Percentiles rank a stretch among this genome's conserved stretches.
Conservation (phyloP, 2,888 invertebrate genomes). For the Xestia c-nigrum region DNA sequence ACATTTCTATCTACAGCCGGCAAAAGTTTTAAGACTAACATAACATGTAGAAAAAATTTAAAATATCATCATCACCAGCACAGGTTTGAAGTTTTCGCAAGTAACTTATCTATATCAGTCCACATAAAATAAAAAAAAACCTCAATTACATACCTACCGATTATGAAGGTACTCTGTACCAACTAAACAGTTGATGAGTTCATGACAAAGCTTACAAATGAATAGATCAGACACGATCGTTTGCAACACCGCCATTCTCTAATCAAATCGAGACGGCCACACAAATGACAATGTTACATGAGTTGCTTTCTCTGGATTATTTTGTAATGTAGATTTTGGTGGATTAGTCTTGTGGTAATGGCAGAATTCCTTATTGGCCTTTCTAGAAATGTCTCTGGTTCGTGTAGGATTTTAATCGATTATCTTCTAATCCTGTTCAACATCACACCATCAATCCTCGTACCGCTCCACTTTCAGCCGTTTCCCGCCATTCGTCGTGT, state of each 20-base stretch:
- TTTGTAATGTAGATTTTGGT: constrained; percentile 41
- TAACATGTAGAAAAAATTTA: not conserved
- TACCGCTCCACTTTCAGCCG: not conserved
- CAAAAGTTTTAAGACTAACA: not conserved
- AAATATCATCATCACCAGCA: not conserved
- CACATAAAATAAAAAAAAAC: not conserved
- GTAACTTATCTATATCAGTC: not conserved
- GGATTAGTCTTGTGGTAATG: constrained; percentile 16
- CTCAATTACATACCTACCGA: constrained; percentile 16
- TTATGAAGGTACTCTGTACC: constrained; percentile 33
- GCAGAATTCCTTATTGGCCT: not conserved
- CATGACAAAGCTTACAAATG: constrained; percentile 35
- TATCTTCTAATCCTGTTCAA: not conserved
- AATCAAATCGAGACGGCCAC: constrained; percentile 28
- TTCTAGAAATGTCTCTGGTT: not conserved
- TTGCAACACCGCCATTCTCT: constrained; percentile 53
- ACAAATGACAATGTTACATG: constrained; percentile 40
- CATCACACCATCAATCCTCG: not conserved
- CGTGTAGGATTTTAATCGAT: not conserved
- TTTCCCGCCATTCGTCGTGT: not conserved
- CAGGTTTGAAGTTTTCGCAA: not conserved
- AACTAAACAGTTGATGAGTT: constrained; percentile 21
- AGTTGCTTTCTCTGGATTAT: constrained; percentile 41
- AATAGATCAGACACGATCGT: constrained; percentile 36
- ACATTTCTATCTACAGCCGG: not conserved